A percentile compares a stretch with the other conserved stretches of the same genome.
Conservation (phyloP, 2,113 vertebrate species). For the Brachyistius frenatus region DNA sequence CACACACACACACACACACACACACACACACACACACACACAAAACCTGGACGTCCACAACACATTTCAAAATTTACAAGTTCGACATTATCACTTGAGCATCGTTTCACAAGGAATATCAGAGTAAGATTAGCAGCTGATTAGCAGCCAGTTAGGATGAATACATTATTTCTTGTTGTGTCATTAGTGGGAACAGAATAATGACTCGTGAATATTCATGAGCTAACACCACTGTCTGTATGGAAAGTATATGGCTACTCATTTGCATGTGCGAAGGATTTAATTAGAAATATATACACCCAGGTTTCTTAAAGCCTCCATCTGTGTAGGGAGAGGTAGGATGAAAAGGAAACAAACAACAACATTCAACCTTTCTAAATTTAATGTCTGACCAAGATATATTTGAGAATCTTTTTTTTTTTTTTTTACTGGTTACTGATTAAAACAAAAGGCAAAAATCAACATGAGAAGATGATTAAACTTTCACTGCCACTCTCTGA, state of each 20-base stretch:
- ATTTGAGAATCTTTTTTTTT: neutral
- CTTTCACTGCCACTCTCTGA: neutral
- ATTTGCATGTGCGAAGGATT: slow-evolving; percentile 58
- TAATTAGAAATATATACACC: slow-evolving; percentile 38
- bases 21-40: neutral
- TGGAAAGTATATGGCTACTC: slow-evolving; percentile 47
- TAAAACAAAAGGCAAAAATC: neutral
- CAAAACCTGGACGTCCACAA: neutral
- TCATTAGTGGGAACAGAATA: slow-evolving; percentile 78
- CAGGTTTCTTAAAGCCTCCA: slow-evolving; percentile 29
- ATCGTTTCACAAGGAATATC: slow-evolving; percentile 41
- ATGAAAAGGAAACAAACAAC: neutral
- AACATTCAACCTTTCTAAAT: neutral
- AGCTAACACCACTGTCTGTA: slow-evolving; percentile 58
- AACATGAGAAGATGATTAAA: neutral
- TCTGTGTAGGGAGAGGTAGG: slow-evolving; percentile 40
- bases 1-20: slow-evolving; percentile 6
- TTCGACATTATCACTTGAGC: neutral
- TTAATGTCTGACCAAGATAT: neutral
- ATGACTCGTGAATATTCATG: slow-evolving; percentile 79
- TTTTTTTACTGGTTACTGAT: slow-evolving; percentile 3
- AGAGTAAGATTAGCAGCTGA: slow-evolving; percentile 74
- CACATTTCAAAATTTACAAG: neutral
- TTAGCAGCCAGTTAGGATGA: slow-evolving; percentile 75
- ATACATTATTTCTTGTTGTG: slow-evolving; percentile 75